Conservation (phyloP, 2,797 vertebrate species). For the Oreonectes daqikongensis region DNA sequence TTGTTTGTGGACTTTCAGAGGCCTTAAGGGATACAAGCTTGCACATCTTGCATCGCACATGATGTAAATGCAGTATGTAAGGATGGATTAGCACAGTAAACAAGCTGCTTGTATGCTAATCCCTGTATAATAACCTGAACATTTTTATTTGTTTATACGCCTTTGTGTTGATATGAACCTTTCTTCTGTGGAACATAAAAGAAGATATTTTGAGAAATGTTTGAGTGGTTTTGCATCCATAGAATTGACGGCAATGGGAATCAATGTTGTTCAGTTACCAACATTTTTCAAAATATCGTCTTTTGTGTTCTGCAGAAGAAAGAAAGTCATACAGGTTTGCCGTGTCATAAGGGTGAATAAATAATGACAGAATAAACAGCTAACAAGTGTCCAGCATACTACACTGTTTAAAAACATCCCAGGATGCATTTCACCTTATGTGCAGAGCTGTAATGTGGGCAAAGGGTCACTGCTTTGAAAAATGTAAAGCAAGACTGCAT, state of each 20-base stretch:
- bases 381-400: background rate
- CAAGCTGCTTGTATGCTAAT: background rate
- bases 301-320: no score
- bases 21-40: background rate
- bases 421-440: background rate
- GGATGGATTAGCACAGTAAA: background rate
- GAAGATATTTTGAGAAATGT: no score
- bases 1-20: background rate
- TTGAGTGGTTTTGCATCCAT: no score
- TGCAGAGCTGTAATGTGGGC: background rate
- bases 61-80: background rate
- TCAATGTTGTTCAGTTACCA: no score
- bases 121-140: background rate
- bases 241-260: no score
- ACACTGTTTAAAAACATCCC: background rate
- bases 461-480: background rate
- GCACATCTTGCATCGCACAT: background rate
- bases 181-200: no score
- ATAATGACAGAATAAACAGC: background rate
- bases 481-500: background rate
- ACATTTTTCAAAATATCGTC: no score
- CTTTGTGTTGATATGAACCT: no score
- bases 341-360: no score
- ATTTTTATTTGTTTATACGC: background rate
- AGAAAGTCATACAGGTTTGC: no score